phyloP scores from a whole-genome alignment of 92 coral and sea anemone species.

The Heteractis magnifica region DNA sequence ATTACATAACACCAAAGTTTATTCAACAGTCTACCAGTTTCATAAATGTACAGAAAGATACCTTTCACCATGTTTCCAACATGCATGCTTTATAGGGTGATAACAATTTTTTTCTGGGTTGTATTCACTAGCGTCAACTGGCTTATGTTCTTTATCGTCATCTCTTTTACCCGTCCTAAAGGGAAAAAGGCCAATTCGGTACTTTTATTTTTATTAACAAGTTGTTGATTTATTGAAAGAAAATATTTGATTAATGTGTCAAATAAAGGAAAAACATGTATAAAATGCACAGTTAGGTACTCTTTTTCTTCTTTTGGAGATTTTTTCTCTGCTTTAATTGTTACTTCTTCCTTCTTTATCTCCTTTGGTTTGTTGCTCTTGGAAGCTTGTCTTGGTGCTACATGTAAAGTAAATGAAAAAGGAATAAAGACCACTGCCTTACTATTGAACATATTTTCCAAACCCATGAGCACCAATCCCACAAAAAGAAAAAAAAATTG shows the following conservation, averaged over 20 bases:
- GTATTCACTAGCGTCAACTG: slow-evolving; percentile 76
- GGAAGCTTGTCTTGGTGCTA: slow-evolving; percentile 58
- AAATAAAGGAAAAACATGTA: no score
- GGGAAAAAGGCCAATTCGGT: background rate
- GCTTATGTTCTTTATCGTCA: slow-evolving; percentile 25
- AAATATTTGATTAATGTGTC: no score
- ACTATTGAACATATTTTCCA: background rate
- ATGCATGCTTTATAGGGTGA: slow-evolving; percentile 91
- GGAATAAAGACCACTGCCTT: no score
- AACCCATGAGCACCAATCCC: background rate
- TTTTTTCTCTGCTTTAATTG: slow-evolving; percentile 30
- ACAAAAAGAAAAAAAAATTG: no score
- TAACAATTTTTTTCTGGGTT: slow-evolving; percentile 86
- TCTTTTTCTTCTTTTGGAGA: slow-evolving; percentile 29
- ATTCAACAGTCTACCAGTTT: background rate
- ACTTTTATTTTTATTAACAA: no score
- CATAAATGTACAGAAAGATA: slow-evolving; percentile 8
- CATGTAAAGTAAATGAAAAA: background rate
- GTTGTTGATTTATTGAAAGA: no score
- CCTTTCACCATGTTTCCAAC: slow-evolving; percentile 95
- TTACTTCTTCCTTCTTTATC: slow-evolving; percentile 21
- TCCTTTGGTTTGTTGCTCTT: slow-evolving; percentile 42
- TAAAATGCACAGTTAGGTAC: slow-evolving; percentile 7
- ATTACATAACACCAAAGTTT: background rate
- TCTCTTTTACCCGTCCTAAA: background rate